phyloP scores from a whole-genome alignment of 2,888 invertebrate species.

The Epsilonema sp. region DNA sequence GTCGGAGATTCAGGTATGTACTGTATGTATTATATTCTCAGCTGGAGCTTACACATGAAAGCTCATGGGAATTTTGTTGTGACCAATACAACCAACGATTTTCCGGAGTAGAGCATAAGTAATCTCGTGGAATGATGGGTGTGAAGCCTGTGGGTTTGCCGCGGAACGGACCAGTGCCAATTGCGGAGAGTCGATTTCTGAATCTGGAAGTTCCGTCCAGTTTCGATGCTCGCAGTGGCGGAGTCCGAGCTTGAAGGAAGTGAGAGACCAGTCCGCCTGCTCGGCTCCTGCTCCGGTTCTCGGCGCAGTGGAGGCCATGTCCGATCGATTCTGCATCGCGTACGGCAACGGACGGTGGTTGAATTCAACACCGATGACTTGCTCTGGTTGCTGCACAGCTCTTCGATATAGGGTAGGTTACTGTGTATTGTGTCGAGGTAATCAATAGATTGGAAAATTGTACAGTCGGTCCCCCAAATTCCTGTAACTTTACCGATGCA shows the following conservation, averaged over 20 bases:
- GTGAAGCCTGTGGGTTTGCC: neutral
- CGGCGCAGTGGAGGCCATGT: slow-evolving; percentile 37
- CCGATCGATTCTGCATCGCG: slow-evolving; percentile 36
- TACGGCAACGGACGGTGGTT: slow-evolving; percentile 28
- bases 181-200: neutral
- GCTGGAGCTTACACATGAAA: too few species aligned
- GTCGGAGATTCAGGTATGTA: too few species aligned
- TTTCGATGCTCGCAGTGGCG: slow-evolving; percentile 61
- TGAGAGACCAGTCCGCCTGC: slow-evolving; percentile 65
- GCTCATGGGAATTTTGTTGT: too few species aligned
- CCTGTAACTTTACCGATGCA: too few species aligned
- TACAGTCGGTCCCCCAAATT: too few species aligned
- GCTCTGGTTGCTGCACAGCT: slow-evolving; percentile 32
- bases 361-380: slow-evolving; percentile 36
- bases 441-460: too few species aligned
- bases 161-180: too few species aligned
- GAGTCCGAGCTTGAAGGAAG: slow-evolving; percentile 61
- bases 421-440: too few species aligned
- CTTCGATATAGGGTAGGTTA: slow-evolving; percentile 32
- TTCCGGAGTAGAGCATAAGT: neutral
- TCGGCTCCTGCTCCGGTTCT: slow-evolving; percentile 71
- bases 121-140: slow-evolving; percentile 7
- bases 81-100: slow-evolving; percentile 7
- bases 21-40: too few species aligned
- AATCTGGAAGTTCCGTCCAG: slow-evolving; percentile 43